Evolutionary conservation across 2,113 vertebrate species (phyloP), one percentile per base, ranked within the genome.

Genomic region (Pholis gunnellus): DNA sequence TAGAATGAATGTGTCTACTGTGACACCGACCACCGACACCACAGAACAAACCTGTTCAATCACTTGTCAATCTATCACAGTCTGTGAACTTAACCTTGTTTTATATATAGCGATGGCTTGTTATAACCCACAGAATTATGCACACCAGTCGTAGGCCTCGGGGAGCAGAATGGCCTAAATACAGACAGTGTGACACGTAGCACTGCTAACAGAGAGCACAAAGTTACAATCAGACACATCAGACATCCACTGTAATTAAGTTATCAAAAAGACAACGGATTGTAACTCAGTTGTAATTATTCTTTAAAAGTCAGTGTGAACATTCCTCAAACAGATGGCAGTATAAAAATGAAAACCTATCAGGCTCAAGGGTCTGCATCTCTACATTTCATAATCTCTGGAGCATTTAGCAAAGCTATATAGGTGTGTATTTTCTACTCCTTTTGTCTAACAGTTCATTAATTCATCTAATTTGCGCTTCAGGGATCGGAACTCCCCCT

Each of bases 121-220:
- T 84, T 78, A 85, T 72, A 87, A 88, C 81, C 88, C 81, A 80
- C 81, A 81, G 81, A 89, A 87, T 91, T 91, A 89, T 87, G 81
- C 85, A 90, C 89, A 88, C 90, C 82, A 87, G 88, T 89, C 82
- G 84, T 87, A 65, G 79, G 90, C 94, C 92, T 87, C 87, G 77
- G 93, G 94, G 91, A 92, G 72, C 9, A 44, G 79, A 81, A 70
- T 94, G 94, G 92, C 94, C 94, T 95, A 93, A 93, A 95, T 95
- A 92, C 88, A 81, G 84, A 46, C 84, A 87, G 79, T 78, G 79
- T 83, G 88, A 87, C 69, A 83, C 61, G 68, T 80, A 76, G 79
- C 72, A 63, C 77, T 73, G 81, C 79, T 85, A 88, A 63, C 81
- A 84, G 80, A 85, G 81, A 82, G 83, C 77, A 84, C 67, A 31